These are phyloP conservation scores for Urophycis tenuis DNA, from an alignment of 2,797 vertebrate genomes.

Conservation along the genomic window DNA sequence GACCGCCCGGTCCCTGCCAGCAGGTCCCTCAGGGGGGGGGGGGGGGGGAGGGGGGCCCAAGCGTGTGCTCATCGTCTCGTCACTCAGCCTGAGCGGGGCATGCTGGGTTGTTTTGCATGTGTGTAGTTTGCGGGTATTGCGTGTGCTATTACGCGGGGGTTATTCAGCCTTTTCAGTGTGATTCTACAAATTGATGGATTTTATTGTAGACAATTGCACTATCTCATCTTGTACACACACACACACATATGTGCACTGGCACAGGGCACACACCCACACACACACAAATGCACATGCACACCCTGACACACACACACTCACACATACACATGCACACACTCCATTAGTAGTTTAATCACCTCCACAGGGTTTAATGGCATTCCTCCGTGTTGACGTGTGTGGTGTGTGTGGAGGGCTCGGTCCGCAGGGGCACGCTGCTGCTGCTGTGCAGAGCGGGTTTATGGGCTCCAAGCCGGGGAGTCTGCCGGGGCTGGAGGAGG, in stretches of 20 bases:
- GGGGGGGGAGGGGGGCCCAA: no score
- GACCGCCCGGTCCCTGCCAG: background rate
- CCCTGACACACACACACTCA: background rate
- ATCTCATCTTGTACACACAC: background rate
- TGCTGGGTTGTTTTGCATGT: background rate
- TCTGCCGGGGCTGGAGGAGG: slow-evolving; percentile 13
- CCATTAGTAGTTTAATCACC: slow-evolving; percentile 41
- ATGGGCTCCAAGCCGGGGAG: slow-evolving; percentile 49
- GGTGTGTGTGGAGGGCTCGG: slow-evolving; percentile 15
- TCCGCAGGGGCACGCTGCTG: slow-evolving; percentile 13
- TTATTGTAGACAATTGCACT: background rate
- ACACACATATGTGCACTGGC: background rate
- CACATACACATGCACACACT: slow-evolving; percentile 27
- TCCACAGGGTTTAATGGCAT: slow-evolving; percentile 46
- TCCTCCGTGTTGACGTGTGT: slow-evolving; percentile 38
- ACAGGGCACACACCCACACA: slow-evolving; percentile 5
- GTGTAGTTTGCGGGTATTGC: background rate
- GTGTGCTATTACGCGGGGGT: background rate
- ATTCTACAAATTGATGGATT: background rate
- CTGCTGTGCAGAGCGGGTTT: slow-evolving; percentile 32
- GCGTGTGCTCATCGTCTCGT: no score
- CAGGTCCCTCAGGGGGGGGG: no score
- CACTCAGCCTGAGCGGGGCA: no score
- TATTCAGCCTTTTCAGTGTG: background rate
- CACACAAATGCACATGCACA: background rate